Percentiles rank a stretch among this genome's conserved stretches.
phyloP scores from a whole-genome alignment of 2,113 vertebrate genomes.

The Petaurus breviceps region DNA sequence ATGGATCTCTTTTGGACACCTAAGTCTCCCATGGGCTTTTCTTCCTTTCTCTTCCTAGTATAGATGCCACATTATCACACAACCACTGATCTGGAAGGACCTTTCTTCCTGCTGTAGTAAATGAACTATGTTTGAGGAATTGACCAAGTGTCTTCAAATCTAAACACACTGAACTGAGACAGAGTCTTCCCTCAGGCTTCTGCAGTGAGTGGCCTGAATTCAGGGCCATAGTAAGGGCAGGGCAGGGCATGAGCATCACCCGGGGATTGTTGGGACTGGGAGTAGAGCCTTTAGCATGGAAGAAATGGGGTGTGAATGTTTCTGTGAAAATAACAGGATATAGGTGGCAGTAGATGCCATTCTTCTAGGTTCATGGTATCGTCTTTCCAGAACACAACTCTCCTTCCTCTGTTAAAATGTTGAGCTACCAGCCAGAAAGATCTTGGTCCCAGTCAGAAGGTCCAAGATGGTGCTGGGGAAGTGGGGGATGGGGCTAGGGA shows the following conservation, averaged over 20 bases:
- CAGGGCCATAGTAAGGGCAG: not conserved
- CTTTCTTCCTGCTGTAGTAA: not conserved
- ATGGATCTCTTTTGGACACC: too few relatives aligned
- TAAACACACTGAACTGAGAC: not conserved
- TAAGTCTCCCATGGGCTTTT: too few relatives aligned
- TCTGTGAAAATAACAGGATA: too few relatives aligned
- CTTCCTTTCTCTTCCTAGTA: not conserved
- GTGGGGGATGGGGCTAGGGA: too few relatives aligned
- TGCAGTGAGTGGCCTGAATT: not conserved
- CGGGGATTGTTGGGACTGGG: not conserved
- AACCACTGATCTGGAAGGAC: not conserved
- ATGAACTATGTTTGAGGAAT: not conserved
- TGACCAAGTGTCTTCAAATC: not conserved
- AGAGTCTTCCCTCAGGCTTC: not conserved
- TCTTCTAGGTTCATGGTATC: too few relatives aligned
- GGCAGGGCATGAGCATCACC: not conserved
- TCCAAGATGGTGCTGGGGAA: too few relatives aligned
- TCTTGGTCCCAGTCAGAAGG: too few relatives aligned
- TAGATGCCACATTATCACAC: not conserved
- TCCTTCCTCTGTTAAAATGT: too few relatives aligned
- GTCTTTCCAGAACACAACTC: too few relatives aligned
- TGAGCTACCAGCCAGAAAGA: too few relatives aligned
- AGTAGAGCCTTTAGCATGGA: not conserved
- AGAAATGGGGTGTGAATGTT: not conserved
- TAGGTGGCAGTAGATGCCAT: too few relatives aligned